Conservation (phyloP, 2,113 vertebrate species). For the Trogon surrucura region DNA sequence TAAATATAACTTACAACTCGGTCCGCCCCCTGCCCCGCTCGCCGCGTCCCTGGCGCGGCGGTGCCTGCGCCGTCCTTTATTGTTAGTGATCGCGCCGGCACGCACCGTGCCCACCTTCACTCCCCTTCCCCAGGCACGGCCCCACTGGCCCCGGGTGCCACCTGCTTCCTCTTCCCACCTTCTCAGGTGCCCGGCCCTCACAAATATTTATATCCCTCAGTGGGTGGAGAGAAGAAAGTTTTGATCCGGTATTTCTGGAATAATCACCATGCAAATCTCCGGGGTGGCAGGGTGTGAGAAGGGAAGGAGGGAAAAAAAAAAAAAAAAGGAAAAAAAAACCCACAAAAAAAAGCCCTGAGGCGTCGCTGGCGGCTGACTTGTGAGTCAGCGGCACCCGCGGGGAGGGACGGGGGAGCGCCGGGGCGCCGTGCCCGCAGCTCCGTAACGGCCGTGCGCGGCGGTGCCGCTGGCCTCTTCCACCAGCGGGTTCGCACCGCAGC, state of each 20-base stretch:
- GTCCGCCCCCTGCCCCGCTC: not conserved
- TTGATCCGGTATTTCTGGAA: constrained; percentile 11
- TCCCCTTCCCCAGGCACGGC: not conserved
- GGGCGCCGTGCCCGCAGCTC: not conserved
- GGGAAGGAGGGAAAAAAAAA: no score
- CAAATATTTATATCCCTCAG: not conserved
- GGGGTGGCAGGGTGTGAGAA: not conserved
- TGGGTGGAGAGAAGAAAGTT: constrained; percentile 63
- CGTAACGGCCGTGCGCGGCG: not conserved
- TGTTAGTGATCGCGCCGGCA: not conserved
- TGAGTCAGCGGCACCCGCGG: constrained; percentile 25
- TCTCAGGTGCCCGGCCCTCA: not conserved
- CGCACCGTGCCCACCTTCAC: not conserved
- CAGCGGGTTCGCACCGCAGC: no score
- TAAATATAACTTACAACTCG: constrained; percentile 73
- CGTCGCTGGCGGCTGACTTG: not conserved
- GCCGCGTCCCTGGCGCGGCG: not conserved
- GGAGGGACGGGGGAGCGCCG: not conserved
- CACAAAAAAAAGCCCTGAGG: not conserved
- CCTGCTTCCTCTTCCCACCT: not conserved
- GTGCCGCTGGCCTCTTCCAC: not conserved
- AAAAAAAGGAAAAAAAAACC: no score
- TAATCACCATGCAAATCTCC: not conserved
- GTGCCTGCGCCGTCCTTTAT: not conserved
- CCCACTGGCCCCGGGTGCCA: not conserved